Base-by-base conservation (phyloP, 2,797 vertebrate genomes). In the Garrulus glandarius region DNA sequence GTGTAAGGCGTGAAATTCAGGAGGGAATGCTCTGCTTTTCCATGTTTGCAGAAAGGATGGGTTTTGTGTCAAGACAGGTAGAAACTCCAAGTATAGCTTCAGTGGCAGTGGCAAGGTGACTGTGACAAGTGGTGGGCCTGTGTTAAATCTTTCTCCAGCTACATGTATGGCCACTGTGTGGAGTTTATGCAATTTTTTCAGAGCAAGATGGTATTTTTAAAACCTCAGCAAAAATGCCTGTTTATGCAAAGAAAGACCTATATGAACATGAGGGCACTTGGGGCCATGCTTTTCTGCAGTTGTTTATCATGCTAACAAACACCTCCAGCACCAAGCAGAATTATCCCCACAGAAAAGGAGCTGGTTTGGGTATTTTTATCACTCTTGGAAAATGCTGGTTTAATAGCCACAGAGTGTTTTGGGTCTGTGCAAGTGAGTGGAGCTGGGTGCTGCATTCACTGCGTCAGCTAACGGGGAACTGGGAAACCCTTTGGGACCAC, bases 241-340 rank as follows among this genome's bases (percentile, higher is more conserved):
- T 95, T 94, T 90, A 37, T 94, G 57, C 80, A 81, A 79, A 90
- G 70, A 87, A 97, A 60, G 13, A 53, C 8, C 59, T 87, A 39
- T 69, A 56, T 1, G 19, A 50, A 89, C 85, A 64, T 4, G 20
- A 65, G 67, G 11, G 55, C 78, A 60, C 5, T 3, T 4, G 30
- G 55, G 87, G 74, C 81, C 55, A 4, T 78, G 60, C 84, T 97
- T 87, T 93, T 67, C 72, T 26, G 13, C 71, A 84, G 70, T 46
- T 46, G 10, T 69, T 76, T 3, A 4, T 8, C 6, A 61, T 39
- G 39, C 80, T 86, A 53, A 11, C 41, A 84, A 72, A 55, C 37
- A 21, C 56, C 44, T 61, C 55, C 10, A 39, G 80, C 47, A 50
- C 53, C 24, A 80, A 69, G 37, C 61, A 65, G 72, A 83, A 90